Percentiles rank a stretch among this genome's conserved stretches.
phyloP scores from a whole-genome alignment of 1,140 invertebrate species.

The Brachionus paranguensis region DNA sequence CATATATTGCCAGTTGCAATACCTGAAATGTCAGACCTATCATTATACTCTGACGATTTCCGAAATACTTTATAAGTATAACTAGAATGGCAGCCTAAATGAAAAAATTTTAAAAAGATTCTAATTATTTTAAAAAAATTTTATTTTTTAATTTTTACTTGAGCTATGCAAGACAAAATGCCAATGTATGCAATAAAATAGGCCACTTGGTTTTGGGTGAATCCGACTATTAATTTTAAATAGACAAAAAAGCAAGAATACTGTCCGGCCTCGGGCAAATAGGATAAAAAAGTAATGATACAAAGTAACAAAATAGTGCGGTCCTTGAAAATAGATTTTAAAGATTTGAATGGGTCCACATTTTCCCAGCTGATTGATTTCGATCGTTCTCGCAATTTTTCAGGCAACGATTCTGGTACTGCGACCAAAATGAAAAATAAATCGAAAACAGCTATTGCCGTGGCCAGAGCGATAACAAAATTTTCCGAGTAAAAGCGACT shows the following conservation, averaged over 20 bases:
- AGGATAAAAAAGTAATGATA: conserved; percentile 40
- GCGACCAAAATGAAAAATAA: conserved; percentile 95
- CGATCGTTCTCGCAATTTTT: conserved; percentile 57
- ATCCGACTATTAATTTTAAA: conserved; percentile 88
- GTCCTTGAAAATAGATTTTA: conserved; percentile 14
- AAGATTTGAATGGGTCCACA: conserved; percentile 77
- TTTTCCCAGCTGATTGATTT: conserved; percentile 67
- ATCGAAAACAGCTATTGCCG: conserved; percentile 85
- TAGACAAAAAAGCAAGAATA: conserved; percentile 99
- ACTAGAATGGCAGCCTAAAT: conserved; percentile 65
- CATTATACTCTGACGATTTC: conserved; percentile 94
- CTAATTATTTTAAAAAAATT: not conserved
- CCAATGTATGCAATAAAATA: conserved; percentile 95
- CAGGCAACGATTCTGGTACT: conserved; percentile 92
- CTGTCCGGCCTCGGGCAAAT: conserved; percentile 73
- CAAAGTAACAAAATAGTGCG: conserved; percentile 23
- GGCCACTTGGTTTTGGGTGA: conserved; percentile 86
- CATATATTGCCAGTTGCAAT: conserved; percentile 92
- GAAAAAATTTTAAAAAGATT: conserved; percentile 39
- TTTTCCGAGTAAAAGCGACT: conserved; percentile 82
- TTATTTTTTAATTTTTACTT: conserved; percentile 58
- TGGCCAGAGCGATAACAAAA: conserved; percentile 86
- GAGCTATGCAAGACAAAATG: conserved; percentile 87
- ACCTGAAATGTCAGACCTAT: conserved; percentile 91
- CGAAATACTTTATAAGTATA: conserved; percentile 80